phyloP scores from a whole-genome alignment of 2,113 vertebrate genomes.

The Tamias sibiricus region DNA sequence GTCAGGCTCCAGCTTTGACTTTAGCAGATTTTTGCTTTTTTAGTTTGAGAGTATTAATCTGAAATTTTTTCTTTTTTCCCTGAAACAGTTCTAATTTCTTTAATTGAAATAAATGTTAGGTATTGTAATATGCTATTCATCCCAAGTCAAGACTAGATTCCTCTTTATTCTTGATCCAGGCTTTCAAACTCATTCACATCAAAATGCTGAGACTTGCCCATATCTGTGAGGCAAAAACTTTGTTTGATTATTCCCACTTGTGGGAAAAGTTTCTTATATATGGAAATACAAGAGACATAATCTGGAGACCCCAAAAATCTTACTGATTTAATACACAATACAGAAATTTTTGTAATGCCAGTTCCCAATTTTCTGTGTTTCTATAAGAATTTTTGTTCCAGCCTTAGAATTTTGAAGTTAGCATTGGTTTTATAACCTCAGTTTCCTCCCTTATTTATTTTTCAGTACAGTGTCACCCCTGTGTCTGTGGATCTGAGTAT shows the following conservation, averaged over 20 bases:
- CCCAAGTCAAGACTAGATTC: background rate
- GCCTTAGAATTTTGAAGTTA: conserved; percentile 32
- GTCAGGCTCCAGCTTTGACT: background rate
- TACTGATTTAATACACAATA: background rate
- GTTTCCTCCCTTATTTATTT: background rate
- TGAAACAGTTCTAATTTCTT: conserved; percentile 19
- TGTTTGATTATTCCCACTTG: conserved; percentile 64
- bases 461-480: background rate
- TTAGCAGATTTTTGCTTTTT: conserved; percentile 8
- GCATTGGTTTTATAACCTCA: background rate
- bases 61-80: background rate
- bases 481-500: background rate
- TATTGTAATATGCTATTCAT: background rate
- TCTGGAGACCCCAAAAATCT: conserved; percentile 7
- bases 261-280: conserved; percentile 34
- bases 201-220: background rate
- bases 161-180: background rate
- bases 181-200: conserved; percentile 47
- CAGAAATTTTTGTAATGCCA: conserved; percentile 41
- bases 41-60: background rate
- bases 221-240: conserved; percentile 9
- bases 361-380: conserved; percentile 1
- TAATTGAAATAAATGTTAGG: background rate
- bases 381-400: background rate
- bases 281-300: conserved; percentile 29